Percentiles rank a stretch among this genome's conserved stretches.
These are phyloP conservation scores for Habroteleia sp. DNA, from an alignment of 2,888 invertebrate species.

Conservation along the genomic window DNA sequence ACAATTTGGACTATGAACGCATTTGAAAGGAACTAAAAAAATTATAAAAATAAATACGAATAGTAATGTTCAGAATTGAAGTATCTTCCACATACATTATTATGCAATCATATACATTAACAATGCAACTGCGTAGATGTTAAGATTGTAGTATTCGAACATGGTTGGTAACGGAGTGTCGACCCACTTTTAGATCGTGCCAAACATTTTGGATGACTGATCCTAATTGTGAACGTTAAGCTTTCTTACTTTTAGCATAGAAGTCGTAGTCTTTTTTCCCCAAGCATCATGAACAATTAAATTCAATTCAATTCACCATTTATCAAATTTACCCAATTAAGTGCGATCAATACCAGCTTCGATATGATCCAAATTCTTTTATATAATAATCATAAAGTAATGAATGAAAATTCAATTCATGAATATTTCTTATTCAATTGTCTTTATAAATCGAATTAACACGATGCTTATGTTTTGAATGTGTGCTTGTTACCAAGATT, in stretches of 20 bases:
- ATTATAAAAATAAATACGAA: no score
- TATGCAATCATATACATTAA: slow-evolving; percentile 31
- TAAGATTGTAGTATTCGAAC: slow-evolving; percentile 28
- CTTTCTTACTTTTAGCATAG: slow-evolving; percentile 39
- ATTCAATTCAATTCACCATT: slow-evolving; percentile 10
- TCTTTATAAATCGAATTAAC: background rate
- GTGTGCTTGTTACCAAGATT: no score
- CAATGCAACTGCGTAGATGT: slow-evolving; percentile 24
- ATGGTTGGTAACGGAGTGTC: slow-evolving; percentile 52
- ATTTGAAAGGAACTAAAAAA: no score
- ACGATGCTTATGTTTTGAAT: no score
- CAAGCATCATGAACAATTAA: slow-evolving; percentile 9
- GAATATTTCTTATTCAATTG: no score
- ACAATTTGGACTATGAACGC: no score
- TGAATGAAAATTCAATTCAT: background rate
- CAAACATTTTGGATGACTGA: slow-evolving; percentile 67
- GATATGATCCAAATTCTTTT: slow-evolving; percentile 4
- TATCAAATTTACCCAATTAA: slow-evolving; percentile 15
- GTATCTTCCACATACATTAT: slow-evolving; percentile 21
- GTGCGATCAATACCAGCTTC: slow-evolving; percentile 3
- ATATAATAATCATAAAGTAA: background rate
- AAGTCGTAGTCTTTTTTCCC: slow-evolving; percentile 34
- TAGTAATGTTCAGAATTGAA: background rate
- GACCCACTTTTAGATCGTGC: slow-evolving; percentile 72
- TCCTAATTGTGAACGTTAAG: slow-evolving; percentile 56